Percentiles rank a stretch among this genome's conserved stretches.
Conservation (phyloP, 2,797 vertebrate genomes). For the Lepilemur ruficaudatus region DNA sequence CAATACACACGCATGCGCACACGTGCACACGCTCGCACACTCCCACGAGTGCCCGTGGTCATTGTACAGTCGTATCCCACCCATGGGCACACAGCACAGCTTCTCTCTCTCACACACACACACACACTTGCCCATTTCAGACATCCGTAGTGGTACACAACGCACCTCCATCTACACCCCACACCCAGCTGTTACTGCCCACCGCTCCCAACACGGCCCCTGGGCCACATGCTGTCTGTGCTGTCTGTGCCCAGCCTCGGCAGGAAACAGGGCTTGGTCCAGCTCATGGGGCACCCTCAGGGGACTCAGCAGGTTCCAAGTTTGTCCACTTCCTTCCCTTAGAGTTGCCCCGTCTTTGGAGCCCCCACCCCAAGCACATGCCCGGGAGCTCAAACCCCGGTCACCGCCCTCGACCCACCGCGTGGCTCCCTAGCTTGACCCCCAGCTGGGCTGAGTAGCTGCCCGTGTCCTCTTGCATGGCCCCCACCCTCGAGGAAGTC, state of each 20-base stretch:
- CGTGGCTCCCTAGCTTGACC: not conserved
- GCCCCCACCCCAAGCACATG: too few relatives aligned
- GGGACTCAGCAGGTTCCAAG: not conserved
- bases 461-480: not conserved
- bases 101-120: too few relatives aligned
- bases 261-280: not conserved
- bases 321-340: not conserved
- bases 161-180: too few relatives aligned
- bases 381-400: not conserved
- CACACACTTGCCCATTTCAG: not conserved
- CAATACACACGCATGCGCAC: not conserved
- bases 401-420: not conserved
- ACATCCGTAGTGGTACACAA: accelerated
- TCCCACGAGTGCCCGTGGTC: not conserved
- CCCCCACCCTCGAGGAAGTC: not conserved
- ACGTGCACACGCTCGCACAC: not conserved
- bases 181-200: not conserved
- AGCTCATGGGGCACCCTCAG: not conserved
- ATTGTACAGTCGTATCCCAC: not conserved
- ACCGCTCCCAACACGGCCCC: accelerated
- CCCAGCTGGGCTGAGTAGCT: not conserved
- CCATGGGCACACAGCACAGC: too few relatives aligned
- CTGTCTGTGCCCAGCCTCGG: not conserved
- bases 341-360: not conserved
- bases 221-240: too few relatives aligned